phyloP scores from a whole-genome alignment of 2,888 invertebrate species.

The Drosophila neonasuta region DNA sequence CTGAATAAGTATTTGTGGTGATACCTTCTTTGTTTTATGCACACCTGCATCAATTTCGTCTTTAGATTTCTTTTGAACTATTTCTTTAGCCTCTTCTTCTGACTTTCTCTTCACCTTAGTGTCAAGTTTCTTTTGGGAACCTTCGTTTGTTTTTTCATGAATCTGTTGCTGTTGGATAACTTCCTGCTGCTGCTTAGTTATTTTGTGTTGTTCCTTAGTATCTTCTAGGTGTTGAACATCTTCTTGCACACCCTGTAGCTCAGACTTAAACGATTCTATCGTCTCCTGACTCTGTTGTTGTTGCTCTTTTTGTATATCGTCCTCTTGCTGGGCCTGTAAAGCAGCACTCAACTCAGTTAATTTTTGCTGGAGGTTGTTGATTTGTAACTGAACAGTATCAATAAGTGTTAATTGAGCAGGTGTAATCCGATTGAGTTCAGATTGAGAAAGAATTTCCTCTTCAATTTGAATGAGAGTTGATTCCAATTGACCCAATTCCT shows the following conservation, averaged over 20 bases:
- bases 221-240: neutral
- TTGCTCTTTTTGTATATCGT: neutral
- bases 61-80: constrained; percentile 28
- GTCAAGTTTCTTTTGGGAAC: constrained; percentile 22
- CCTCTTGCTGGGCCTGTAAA: constrained; percentile 14
- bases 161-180: neutral
- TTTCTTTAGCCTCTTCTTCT: constrained; percentile 14
- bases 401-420: constrained; percentile 64
- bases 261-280: neutral
- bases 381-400: constrained; percentile 67
- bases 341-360: constrained; percentile 42
- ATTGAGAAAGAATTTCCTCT: constrained; percentile 65
- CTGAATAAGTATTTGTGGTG: constrained; percentile 4
- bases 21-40: constrained; percentile 6
- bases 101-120: constrained; percentile 39
- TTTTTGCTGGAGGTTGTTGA: constrained; percentile 66
- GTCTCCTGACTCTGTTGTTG: neutral
- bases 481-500: constrained; percentile 68
- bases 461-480: constrained; percentile 65
- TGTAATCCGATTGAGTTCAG: constrained; percentile 57
- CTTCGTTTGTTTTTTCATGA: neutral
- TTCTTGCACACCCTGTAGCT: neutral
- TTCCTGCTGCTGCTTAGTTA: neutral
- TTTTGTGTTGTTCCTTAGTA: neutral
- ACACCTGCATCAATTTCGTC: constrained; percentile 36